phyloP scores from a whole-genome alignment of 37 sponge, comb jelly and placozoan species.

The Bolinopsis microptera region DNA sequence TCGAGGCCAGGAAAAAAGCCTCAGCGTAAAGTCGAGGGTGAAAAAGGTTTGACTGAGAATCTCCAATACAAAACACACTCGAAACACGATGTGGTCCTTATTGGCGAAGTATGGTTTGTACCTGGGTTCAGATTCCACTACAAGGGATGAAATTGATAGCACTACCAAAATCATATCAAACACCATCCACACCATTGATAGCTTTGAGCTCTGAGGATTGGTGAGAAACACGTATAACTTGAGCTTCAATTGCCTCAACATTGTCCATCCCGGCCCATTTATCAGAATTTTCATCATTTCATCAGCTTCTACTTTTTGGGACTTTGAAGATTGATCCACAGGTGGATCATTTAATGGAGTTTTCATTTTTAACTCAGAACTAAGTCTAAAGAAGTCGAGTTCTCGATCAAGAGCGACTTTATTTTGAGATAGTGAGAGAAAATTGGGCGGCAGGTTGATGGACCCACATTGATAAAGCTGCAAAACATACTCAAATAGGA shows the following conservation, averaged over 20 bases:
- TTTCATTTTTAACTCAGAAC: background rate
- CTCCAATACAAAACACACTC: background rate
- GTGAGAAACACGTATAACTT: constrained; percentile 2
- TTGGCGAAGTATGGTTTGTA: background rate
- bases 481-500: constrained; percentile 21
- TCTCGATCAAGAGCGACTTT: background rate
- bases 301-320: background rate
- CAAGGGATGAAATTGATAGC: background rate
- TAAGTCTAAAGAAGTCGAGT: background rate
- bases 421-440: background rate
- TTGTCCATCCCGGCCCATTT: background rate
- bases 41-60: background rate
- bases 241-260: background rate
- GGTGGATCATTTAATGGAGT: too few relatives aligned
- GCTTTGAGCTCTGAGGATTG: background rate
- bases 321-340: background rate
- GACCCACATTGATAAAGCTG: background rate
- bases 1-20: background rate
- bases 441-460: background rate
- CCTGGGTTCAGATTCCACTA: background rate
- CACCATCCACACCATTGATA: background rate
- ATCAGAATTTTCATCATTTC: background rate
- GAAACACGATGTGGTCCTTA: background rate
- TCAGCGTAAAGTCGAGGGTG: background rate
- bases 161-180: background rate